Conservation (phyloP, 2,888 invertebrate genomes). For the Drosophila atroscutellata region DNA sequence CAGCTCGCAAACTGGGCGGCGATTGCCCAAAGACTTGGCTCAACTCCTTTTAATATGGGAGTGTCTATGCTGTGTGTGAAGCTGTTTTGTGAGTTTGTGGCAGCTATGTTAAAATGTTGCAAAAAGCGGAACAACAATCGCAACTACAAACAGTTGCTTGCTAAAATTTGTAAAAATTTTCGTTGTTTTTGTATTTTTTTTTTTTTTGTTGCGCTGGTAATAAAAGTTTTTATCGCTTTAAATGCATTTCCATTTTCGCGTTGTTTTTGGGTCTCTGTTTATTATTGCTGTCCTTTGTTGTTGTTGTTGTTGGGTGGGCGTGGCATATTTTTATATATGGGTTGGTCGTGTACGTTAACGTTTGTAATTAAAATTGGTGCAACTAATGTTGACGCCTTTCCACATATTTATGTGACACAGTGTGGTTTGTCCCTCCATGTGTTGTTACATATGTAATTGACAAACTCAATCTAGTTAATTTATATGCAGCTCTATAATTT, state of each 20-base stretch:
- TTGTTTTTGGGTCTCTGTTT: conserved; percentile 4
- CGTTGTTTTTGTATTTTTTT: conserved; percentile 6
- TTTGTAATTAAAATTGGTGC: conserved; percentile 63
- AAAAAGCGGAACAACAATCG: conserved; percentile 31
- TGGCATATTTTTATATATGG: conserved; percentile 34
- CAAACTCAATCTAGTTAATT: conserved; percentile 69
- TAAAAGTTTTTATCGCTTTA: conserved; percentile 74
- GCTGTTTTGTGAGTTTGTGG: conserved; percentile 18
- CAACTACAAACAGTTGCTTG: conserved; percentile 13
- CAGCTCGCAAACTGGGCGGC: conserved; percentile 33
- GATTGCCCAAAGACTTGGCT: conserved; percentile 42
- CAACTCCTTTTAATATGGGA: conserved; percentile 15
- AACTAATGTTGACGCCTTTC: conserved; percentile 42
- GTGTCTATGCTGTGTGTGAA: conserved; percentile 6
- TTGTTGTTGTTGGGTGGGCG: conserved; percentile 37
- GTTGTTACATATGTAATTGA: conserved; percentile 51
- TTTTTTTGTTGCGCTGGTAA: conserved; percentile 26
- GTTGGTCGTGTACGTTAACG: conserved; percentile 27
- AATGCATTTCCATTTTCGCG: conserved; percentile 45
- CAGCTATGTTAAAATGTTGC: conserved; percentile 56
- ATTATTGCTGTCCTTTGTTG: conserved; percentile 19
- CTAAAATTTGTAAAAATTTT: conserved; percentile 14
- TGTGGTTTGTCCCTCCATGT: conserved; percentile 43
- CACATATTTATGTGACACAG: conserved; percentile 52
- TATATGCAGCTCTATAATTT: conserved; percentile 58